Conservation (phyloP, 1,140 invertebrate species). For the Gonioctena quinquepunctata region DNA sequence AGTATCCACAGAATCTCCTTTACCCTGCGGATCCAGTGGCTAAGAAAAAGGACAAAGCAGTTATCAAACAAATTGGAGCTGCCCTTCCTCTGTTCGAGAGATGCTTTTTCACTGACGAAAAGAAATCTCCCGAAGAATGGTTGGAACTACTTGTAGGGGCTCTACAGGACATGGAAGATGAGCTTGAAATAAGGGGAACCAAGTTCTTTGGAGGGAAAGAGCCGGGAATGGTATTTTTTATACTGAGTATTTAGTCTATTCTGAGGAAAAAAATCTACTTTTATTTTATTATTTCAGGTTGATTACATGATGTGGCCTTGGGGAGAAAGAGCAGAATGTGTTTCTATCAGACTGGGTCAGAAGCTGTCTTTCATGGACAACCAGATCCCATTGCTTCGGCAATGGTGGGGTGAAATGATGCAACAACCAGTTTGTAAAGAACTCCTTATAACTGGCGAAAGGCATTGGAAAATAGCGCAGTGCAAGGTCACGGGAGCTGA, state of each 20-base stretch:
- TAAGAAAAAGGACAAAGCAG: constrained; percentile 76
- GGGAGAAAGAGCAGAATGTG: constrained; percentile 70
- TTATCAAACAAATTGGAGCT: constrained; percentile 68
- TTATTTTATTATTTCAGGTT: constrained; percentile 47
- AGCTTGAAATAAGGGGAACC: constrained; percentile 65
- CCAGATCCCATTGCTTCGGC: constrained; percentile 39
- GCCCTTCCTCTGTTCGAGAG: constrained; percentile 47
- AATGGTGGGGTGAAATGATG: constrained; percentile 73
- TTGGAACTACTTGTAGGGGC: constrained; percentile 53
- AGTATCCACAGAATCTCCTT: constrained; percentile 71
- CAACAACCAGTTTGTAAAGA: constrained; percentile 60
- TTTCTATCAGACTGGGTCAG: constrained; percentile 61
- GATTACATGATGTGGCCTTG: constrained; percentile 92
- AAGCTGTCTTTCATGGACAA: constrained; percentile 59
- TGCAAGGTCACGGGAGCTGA: constrained; percentile 31
- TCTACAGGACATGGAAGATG: constrained; percentile 69
- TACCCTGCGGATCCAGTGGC: constrained; percentile 72
- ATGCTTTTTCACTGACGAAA: constrained; percentile 33
- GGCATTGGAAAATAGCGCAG: constrained; percentile 43
- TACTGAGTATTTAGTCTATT: too few relatives aligned
- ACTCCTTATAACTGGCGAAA: constrained; percentile 45
- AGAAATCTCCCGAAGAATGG: constrained; percentile 40
- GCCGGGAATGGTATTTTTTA: constrained; percentile 78
- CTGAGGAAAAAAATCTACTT: too few relatives aligned
- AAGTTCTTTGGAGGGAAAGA: constrained; percentile 69